Conservation (phyloP, 2,888 invertebrate genomes). For the Norana najaformis region DNA sequence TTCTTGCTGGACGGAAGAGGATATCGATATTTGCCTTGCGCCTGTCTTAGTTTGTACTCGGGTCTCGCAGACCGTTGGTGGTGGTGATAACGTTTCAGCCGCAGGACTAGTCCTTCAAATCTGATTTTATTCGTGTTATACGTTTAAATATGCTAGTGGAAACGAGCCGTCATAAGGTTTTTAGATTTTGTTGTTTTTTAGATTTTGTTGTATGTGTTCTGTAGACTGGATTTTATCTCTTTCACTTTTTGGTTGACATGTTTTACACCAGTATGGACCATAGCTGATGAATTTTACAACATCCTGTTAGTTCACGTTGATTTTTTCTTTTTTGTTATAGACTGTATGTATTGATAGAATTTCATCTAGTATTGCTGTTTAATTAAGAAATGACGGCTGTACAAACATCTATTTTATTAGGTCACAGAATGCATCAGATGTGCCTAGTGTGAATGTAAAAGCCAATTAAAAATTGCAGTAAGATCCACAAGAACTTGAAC, state of each 20-base stretch:
- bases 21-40: conserved; percentile 74
- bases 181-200: too few species aligned
- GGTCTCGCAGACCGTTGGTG: conserved; percentile 80
- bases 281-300: too few species aligned
- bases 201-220: neutral
- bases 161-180: too few species aligned
- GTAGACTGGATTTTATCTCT: neutral
- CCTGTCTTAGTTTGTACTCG: conserved; percentile 82
- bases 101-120: conserved; percentile 72
- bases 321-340: too few species aligned
- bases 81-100: conserved; percentile 84
- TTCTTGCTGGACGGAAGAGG: conserved; percentile 77
- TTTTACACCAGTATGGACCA: too few species aligned
- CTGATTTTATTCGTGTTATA: too few species aligned
- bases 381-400: too few species aligned
- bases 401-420: neutral
- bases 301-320: too few species aligned
- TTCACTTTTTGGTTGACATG: too few species aligned
- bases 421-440: neutral
- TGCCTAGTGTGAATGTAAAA: neutral
- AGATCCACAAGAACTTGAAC: neutral
- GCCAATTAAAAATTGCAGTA: neutral
- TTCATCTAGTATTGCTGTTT: too few species aligned
- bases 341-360: too few species aligned
- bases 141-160: too few species aligned